Evolutionary conservation across 2,888 invertebrate genomes (phyloP).

Genomic region (Nysson spinosus): DNA sequence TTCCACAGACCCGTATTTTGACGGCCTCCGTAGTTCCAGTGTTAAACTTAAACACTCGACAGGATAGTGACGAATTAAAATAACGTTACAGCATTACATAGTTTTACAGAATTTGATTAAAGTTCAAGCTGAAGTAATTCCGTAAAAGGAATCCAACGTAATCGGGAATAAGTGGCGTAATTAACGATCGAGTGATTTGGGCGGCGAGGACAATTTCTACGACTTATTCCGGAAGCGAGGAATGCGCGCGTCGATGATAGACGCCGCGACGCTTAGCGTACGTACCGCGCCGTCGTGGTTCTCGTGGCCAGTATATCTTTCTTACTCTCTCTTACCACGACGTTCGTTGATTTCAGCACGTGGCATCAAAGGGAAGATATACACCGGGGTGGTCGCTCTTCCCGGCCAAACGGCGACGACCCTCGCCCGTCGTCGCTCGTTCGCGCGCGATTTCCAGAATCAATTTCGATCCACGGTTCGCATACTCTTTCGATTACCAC

Average conservation of each 20-base stretch:
- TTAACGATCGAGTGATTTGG: conserved; percentile 4
- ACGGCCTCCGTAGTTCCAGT: no score
- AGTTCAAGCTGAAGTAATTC: no score
- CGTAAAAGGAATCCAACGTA: no score
- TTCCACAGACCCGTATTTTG: no score
- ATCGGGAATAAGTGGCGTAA: neutral
- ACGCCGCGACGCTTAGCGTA: conserved; percentile 51
- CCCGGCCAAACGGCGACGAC: conserved; percentile 65
- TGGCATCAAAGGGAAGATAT: conserved; percentile 65
- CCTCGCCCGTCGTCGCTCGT: conserved; percentile 55
- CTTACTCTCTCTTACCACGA: conserved; percentile 25
- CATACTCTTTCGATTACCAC: neutral
- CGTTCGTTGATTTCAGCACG: conserved; percentile 63
- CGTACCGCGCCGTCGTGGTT: conserved; percentile 57
- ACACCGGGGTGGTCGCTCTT: conserved; percentile 58
- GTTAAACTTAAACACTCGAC: no score
- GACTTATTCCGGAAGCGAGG: neutral
- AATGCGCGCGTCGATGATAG: conserved; percentile 44
- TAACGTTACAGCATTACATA: no score
- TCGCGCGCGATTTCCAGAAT: conserved; percentile 39
- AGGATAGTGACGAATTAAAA: no score
- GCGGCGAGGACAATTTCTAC: conserved; percentile 1
- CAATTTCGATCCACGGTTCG: neutral
- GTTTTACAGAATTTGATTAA: no score
- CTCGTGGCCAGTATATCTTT: conserved; percentile 20